Evolutionary conservation across 2,888 invertebrate species (phyloP), one percentile per base, ranked within the genome.

Genomic region (Folsomia candida): DNA sequence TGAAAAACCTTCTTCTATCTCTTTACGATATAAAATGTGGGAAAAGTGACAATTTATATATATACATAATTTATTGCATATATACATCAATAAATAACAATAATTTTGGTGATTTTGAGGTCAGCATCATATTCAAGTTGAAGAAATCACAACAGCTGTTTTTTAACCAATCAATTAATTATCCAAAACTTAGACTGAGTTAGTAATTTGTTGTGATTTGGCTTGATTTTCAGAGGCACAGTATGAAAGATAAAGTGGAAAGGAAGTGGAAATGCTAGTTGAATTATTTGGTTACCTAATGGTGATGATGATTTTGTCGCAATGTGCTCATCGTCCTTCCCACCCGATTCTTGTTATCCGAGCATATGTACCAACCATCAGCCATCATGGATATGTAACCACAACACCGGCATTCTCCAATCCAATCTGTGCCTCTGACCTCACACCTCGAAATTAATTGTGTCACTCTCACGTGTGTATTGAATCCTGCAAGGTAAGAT

Each of bases 141-240:
- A 37, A 37, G 37, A 37, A 37, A 37, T 37, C n/a, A 37, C 14
- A 4, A 37, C 14, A 37, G 4, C 14, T 4, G 6, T 37, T 37
- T 37, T 4, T 37, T 14, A 37, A 37, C 14, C 14, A 4, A 37
- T 37, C 6, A 37, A 37, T 9, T 4, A 37, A 14, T 37, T 9
- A 37, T 37, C 14, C 14, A 14, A 14, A 9, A 14, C 4, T 37
- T 37, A 37, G 37, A 37, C 6, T 4, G 37, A 29, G 29, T 64
- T 37, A 60, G 72, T 75, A 68, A 67, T 75, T 75, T 73, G 73
- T 75, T 75, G 75, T 75, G 75, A 73, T 73, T 76, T 75, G 75
- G 71, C 70, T 76, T 76, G 61, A 68, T 37, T 37, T 77, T 61
- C 77, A 77, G 77, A 77, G 77, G 77, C 77, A 77, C 77, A 77